These are phyloP conservation scores for Xylophagus ater DNA, from an alignment of 2,888 invertebrate genomes.

Conservation along the genomic window DNA sequence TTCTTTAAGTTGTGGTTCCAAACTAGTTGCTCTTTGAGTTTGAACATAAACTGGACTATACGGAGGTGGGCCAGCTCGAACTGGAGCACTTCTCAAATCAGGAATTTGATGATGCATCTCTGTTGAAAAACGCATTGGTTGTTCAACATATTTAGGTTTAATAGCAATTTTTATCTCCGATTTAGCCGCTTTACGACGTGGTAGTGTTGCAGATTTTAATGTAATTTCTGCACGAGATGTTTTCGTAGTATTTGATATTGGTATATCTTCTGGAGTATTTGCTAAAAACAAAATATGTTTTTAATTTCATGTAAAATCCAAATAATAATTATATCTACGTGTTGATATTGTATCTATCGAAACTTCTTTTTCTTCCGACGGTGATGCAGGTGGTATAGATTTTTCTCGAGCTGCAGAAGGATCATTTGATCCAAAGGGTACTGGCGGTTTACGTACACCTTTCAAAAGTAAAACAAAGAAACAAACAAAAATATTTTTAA, in stretches of 20 bases:
- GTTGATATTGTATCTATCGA: too few relatives aligned
- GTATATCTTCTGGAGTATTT: constrained; percentile 5
- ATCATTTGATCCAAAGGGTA: constrained; percentile 48
- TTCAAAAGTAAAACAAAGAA: too few relatives aligned
- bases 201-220: constrained; percentile 54
- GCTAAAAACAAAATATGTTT: too few relatives aligned
- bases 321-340: too few relatives aligned
- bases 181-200: constrained; percentile 52
- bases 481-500: too few relatives aligned
- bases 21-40: constrained; percentile 44
- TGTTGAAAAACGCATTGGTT: constrained; percentile 45
- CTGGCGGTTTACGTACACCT: constrained; percentile 51
- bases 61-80: constrained; percentile 29
- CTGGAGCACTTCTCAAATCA: constrained; percentile 38
- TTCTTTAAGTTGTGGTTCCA: constrained; percentile 49
- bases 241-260: constrained; percentile 34
- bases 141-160: constrained; percentile 34
- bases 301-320: too few relatives aligned
- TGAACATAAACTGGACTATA: constrained; percentile 34
- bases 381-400: constrained; percentile 22
- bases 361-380: constrained; percentile 32
- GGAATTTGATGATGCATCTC: constrained; percentile 49
- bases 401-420: constrained; percentile 35
- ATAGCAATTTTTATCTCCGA: constrained; percentile 52
- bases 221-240: constrained; percentile 54